Conservation (phyloP, 1,140 invertebrate genomes). For the Thereuonema tuberculata region DNA sequence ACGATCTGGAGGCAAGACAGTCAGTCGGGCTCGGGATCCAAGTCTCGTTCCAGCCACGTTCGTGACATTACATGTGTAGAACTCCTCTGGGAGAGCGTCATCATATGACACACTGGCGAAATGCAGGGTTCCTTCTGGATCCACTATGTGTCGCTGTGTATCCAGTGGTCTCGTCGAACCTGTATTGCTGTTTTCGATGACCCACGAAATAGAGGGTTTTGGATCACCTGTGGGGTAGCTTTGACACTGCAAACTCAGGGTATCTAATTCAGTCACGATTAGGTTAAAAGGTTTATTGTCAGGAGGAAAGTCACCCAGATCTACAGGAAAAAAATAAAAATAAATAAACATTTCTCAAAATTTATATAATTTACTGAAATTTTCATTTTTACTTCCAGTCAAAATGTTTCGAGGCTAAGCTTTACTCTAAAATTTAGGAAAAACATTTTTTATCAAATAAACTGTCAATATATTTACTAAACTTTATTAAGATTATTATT, state of each 20-base stretch:
- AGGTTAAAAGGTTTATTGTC: background rate
- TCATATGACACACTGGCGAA: background rate
- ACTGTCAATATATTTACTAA: too few species aligned
- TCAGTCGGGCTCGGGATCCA: background rate
- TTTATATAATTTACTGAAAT: background rate
- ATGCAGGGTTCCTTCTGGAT: background rate
- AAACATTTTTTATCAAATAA: too few species aligned
- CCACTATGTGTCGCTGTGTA: background rate
- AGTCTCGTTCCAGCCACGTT: background rate
- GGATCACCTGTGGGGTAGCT: background rate
- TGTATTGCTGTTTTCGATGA: background rate
- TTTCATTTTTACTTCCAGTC: too few species aligned
- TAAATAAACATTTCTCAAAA: background rate
- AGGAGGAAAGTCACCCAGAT: background rate
- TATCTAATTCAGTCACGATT: background rate
- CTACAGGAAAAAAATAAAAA: background rate
- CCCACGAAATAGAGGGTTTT: background rate
- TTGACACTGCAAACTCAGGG: background rate
- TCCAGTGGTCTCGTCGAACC: background rate
- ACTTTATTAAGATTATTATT: too few species aligned
- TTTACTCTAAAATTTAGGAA: too few species aligned
- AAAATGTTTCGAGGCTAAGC: too few species aligned
- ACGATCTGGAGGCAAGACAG: background rate
- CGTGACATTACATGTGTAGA: background rate
- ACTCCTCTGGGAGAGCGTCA: background rate